Evolutionary conservation across 2,113 vertebrate species (phyloP).

Genomic region (Pithys albifrons): DNA sequence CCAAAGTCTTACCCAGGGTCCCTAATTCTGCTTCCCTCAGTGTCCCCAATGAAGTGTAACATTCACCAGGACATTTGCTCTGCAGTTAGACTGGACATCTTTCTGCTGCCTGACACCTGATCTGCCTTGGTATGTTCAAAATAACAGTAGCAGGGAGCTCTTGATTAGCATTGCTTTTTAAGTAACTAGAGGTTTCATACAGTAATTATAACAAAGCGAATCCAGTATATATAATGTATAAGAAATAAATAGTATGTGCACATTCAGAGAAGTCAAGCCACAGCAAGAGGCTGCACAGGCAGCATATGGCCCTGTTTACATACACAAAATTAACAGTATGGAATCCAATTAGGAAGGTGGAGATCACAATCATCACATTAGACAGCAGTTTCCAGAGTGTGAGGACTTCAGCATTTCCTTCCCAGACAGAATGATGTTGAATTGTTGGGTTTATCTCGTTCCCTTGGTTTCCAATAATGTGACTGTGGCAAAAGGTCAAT

Average conservation of each 20-base stretch:
- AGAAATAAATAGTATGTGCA: background rate
- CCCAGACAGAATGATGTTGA: background rate
- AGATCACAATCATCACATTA: constrained; percentile 3
- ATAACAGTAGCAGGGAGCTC: background rate
- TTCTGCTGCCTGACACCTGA: background rate
- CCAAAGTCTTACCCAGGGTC: background rate
- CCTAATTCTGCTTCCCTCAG: background rate
- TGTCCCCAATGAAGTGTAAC: background rate
- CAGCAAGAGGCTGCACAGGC: background rate
- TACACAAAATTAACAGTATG: constrained; percentile 15
- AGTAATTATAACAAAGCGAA: background rate
- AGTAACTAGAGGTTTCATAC: background rate
- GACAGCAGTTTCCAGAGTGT: background rate
- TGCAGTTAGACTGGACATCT: background rate
- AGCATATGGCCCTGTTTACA: constrained; percentile 22
- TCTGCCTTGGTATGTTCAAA: background rate
- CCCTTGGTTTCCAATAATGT: background rate
- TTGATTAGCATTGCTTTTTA: background rate
- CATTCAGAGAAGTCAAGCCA: background rate
- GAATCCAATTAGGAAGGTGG: constrained; percentile 41
- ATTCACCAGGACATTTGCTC: background rate
- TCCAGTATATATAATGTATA: background rate
- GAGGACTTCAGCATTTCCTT: constrained; percentile 8
- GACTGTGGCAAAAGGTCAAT: background rate
- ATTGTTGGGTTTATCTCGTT: background rate